Conservation (phyloP, 37 sponge, comb jelly and placozoan genomes). For the Diacarnus erythraeanus region DNA sequence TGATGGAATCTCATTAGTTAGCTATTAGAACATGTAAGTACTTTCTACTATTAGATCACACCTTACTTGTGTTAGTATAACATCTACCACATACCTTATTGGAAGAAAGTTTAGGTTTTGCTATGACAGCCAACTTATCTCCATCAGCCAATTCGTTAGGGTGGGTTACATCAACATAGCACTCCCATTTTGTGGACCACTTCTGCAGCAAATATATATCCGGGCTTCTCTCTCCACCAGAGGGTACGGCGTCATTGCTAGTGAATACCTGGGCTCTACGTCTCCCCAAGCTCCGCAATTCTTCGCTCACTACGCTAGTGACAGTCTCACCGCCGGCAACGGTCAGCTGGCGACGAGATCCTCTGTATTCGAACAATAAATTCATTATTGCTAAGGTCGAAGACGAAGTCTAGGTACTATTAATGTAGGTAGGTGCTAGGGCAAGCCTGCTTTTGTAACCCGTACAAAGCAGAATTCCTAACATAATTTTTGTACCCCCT, state of each 20-base stretch:
- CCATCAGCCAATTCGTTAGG: conserved; percentile 16
- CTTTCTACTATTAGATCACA: neutral
- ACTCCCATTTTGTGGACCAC: conserved; percentile 33
- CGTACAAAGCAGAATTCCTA: too few relatives aligned
- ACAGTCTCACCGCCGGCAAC: conserved; percentile 1
- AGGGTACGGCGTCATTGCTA: neutral
- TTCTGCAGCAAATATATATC: conserved; percentile 30
- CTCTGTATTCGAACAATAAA: conserved; percentile 26
- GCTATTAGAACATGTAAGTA: too few relatives aligned
- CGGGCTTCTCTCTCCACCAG: neutral
- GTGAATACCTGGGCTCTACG: conserved; percentile 5
- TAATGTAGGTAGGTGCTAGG: too few relatives aligned
- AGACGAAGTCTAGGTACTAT: too few relatives aligned
- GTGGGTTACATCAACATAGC: conserved; percentile 12
- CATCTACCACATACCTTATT: neutral
- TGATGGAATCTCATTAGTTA: too few relatives aligned
- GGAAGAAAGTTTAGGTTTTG: conserved; percentile 21
- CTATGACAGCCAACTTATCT: conserved; percentile 15
- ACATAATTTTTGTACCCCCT: too few relatives aligned
- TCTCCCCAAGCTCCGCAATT: conserved; percentile 7
- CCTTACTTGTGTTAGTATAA: neutral
- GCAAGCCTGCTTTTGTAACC: too few relatives aligned
- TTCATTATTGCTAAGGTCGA: too few relatives aligned
- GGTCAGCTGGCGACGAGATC: conserved; percentile 13
- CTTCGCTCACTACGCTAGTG: neutral